phyloP scores from a whole-genome alignment of 1,140 invertebrate genomes.

The Adoxophyes honmai region DNA sequence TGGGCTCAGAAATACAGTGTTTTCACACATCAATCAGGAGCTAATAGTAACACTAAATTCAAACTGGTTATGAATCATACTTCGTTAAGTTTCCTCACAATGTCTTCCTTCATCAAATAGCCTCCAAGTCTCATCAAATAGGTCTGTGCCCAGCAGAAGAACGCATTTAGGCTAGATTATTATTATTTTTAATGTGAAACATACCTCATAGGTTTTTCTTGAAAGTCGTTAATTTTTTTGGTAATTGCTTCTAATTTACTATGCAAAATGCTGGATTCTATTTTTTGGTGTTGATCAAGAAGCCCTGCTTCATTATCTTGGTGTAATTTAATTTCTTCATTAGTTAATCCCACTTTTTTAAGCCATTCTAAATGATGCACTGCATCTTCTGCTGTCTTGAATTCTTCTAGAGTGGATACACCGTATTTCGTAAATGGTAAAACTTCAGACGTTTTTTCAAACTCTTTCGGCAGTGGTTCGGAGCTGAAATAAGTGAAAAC shows the following conservation, averaged over 20 bases:
- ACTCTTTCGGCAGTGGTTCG: constrained; percentile 55
- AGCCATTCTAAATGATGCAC: constrained; percentile 55
- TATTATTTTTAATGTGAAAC: not conserved
- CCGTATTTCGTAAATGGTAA: constrained; percentile 65
- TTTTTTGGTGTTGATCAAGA: constrained; percentile 46
- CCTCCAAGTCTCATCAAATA: no score
- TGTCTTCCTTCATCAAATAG: no score
- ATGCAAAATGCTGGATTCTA: constrained; percentile 49
- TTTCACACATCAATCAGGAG: no score
- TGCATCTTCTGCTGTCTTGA: constrained; percentile 49
- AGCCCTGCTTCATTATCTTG: constrained; percentile 55
- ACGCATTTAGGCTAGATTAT: no score
- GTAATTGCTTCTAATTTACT: constrained; percentile 45
- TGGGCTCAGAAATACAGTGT: no score
- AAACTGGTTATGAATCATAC: no score
- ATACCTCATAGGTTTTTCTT: constrained; percentile 40
- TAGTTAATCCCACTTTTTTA: constrained; percentile 56
- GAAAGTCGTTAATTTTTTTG: constrained; percentile 51
- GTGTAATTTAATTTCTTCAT: constrained; percentile 61
- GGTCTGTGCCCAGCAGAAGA: no score
- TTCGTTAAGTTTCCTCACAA: no score
- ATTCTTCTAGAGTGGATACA: constrained; percentile 52
- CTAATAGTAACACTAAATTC: no score
- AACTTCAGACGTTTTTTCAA: constrained; percentile 59
- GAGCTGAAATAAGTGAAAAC: constrained; percentile 41